Evolutionary conservation across 2,888 invertebrate species (phyloP).

Genomic region (Andrena dorsata): DNA sequence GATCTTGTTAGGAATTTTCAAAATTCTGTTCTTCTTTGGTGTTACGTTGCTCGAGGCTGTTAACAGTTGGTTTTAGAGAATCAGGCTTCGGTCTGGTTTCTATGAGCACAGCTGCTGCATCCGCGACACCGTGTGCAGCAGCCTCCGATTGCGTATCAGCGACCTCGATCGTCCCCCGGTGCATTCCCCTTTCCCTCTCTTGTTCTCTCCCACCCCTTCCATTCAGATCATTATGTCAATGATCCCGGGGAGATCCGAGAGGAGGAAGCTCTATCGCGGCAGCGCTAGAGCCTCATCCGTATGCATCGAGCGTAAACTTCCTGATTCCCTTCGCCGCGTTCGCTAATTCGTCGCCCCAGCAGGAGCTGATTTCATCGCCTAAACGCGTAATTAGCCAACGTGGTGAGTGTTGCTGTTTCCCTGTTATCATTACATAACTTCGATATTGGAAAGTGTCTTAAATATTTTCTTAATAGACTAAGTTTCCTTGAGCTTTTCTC

Average conservation of each 20-base stretch:
- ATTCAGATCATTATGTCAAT: slow-evolving; percentile 75
- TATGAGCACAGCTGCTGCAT: slow-evolving; percentile 48
- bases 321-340: slow-evolving; percentile 43
- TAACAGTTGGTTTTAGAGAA: slow-evolving; percentile 23
- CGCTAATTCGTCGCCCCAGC: slow-evolving; percentile 23
- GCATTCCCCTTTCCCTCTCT: slow-evolving; percentile 52
- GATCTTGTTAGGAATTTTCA: neutral
- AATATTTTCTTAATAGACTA: no score
- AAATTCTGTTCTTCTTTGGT: neutral
- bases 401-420: neutral
- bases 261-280: slow-evolving; percentile 53
- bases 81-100: slow-evolving; percentile 50
- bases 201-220: slow-evolving; percentile 42
- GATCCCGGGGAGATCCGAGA: slow-evolving; percentile 63
- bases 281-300: slow-evolving; percentile 50
- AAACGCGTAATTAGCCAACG: neutral
- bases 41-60: neutral
- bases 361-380: slow-evolving; percentile 5
- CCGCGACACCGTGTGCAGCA: slow-evolving; percentile 48
- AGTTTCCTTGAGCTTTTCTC: neutral
- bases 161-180: slow-evolving; percentile 70
- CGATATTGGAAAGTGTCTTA: no score
- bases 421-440: no score
- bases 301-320: slow-evolving; percentile 60
- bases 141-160: slow-evolving; percentile 71